Base-by-base conservation (phyloP, 2,113 vertebrate species). In the Dascyllus trimaculatus region DNA sequence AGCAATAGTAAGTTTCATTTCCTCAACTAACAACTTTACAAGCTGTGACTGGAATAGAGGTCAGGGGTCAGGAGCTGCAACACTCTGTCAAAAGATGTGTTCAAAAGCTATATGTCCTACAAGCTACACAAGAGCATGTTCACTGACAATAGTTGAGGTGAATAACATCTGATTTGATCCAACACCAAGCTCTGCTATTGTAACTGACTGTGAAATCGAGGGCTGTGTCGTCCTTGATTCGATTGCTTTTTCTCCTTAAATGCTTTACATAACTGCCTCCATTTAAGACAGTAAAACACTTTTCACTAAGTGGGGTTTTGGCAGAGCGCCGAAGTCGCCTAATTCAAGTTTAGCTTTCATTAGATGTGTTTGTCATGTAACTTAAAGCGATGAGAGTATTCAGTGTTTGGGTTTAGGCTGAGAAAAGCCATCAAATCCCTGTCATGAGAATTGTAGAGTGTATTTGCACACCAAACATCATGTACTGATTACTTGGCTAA, bases 1-100 rank as follows among this genome's bases (percentile, higher is more conserved):
- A 26, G 32, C 66, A 57, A 49, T 29, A 22, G 43, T 43, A 29
- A 70, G 48, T 56, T 71, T 80, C 5, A 66, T 18, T 75, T 75
- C 75, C 70, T 56, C 51, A 18, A 58, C 6, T 1, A 5, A 22
- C 2, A 49, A 43, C 19, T 43, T 57, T 11, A 43, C 51, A 51
- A 38, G 13, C 48, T 67, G 46, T 15, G 22, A 14, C 11, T 26
- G 7, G 24, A 26, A 63, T 71, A 19, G 8, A 65, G 52, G 25
- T 64, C 5, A 75, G 21, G 52, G 25, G 9, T 52, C 13, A 62
- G 29, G 13, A 10, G 40, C 13, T 29, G 17, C 11, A 0, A n/a
- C 24, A 19, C 17, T 19, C 32, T 43, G 45, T 76, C 46, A 25
- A 4, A 8, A n/a, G 11, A 49, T 51, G 8, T 25, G 52, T 54